Base-by-base conservation (phyloP, 2,888 invertebrate genomes). In the Tryphoninae sp. region DNA sequence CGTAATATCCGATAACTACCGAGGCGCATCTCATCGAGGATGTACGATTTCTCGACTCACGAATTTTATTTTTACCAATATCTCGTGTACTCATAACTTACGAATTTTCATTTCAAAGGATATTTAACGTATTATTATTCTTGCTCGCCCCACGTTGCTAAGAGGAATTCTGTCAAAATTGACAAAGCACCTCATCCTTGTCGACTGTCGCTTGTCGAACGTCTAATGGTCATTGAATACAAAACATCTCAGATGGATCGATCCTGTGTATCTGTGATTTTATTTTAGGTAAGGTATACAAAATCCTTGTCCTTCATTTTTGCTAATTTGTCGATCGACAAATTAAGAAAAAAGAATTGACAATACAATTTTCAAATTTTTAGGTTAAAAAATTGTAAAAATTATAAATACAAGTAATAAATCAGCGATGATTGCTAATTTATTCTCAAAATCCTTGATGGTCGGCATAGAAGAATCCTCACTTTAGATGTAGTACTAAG, bases 11-110 rank as follows among this genome's bases (percentile, higher is more conserved):
- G 88, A 72, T 85, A 80, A 83, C 79, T 89, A 84, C 83, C 86
- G 82, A 88, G 83, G 85, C 88, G 88, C 90, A 90, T 90, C 82
- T 90, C 89, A 89, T 88, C 77, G 73, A 83, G 73, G 80, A 73
- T 80, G 74, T 73, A 53, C 73, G 23, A 84, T 87, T 80, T 86
- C 83, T 69, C 61, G 68, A 78, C 67, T 76, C 42, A 80, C 42
- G 23, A 78, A 71, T 78, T 78, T 74, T 73, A 11, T 69, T 72
- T 33, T 58, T 59, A 40, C 45, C 49, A 51, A 51, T 67, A 67
- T 62, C 59, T 40, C 68, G 72, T 19, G 19, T 75, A 68, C 69
- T 77, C 77, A 77, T 77, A 53, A 82, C 82, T 80, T 49, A 78
- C 64, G 75, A 71, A 76, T 79, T 81, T 78, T 77, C 80, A 81